Percentiles rank a stretch among this genome's conserved stretches.
Evolutionary conservation across 2,113 vertebrate genomes (phyloP).

Genomic region (Sapayoa aenigma): DNA sequence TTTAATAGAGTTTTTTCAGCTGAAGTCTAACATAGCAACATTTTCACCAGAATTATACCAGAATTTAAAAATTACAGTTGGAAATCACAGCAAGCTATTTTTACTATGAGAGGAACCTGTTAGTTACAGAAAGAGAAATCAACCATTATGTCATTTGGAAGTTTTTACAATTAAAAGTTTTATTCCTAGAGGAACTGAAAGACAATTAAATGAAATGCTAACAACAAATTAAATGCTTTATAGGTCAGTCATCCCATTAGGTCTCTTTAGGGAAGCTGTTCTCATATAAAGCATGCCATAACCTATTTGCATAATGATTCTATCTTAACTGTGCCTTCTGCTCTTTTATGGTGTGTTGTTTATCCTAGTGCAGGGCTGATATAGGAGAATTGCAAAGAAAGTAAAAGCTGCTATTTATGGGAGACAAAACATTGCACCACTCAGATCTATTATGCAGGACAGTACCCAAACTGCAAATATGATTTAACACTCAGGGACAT

Average conservation of each 20-base stretch:
- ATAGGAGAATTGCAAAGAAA: slow-evolving; percentile 59
- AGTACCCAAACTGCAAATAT: slow-evolving; percentile 47
- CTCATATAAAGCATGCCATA: slow-evolving; percentile 76
- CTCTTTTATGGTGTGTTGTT: slow-evolving; percentile 76
- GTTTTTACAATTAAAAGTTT: slow-evolving; percentile 81
- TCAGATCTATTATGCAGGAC: slow-evolving; percentile 53
- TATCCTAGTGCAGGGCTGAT: slow-evolving; percentile 68
- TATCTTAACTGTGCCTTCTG: slow-evolving; percentile 77
- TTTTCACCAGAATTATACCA: not conserved
- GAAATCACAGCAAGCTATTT: slow-evolving; percentile 34
- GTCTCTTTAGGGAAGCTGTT: slow-evolving; percentile 76
- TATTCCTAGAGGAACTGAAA: slow-evolving; percentile 74
- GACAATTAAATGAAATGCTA: slow-evolving; percentile 78
- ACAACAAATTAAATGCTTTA: slow-evolving; percentile 81
- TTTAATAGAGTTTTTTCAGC: slow-evolving; percentile 24
- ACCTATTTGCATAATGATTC: slow-evolving; percentile 80
- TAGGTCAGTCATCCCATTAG: slow-evolving; percentile 79
- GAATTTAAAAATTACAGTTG: not conserved
- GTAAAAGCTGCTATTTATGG: slow-evolving; percentile 68
- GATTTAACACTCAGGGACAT: slow-evolving; percentile 16
- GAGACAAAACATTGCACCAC: slow-evolving; percentile 37
- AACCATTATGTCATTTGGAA: slow-evolving; percentile 72
- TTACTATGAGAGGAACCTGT: slow-evolving; percentile 53
- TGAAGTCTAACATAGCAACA: not conserved
- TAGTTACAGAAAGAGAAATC: slow-evolving; percentile 74